These are phyloP conservation scores for Itoplectis maculator DNA, from an alignment of 2,888 invertebrate species.

Conservation along the genomic window DNA sequence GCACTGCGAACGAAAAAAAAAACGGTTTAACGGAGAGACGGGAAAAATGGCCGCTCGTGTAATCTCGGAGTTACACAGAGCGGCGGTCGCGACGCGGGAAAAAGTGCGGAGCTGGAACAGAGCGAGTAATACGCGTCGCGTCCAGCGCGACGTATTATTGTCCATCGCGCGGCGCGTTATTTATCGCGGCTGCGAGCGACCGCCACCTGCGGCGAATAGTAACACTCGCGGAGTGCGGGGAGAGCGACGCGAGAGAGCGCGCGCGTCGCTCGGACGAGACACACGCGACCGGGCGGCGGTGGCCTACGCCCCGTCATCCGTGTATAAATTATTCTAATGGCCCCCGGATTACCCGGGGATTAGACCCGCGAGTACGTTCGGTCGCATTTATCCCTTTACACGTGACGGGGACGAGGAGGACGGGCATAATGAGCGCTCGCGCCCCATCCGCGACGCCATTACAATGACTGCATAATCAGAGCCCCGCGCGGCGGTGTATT, in stretches of 20 bases:
- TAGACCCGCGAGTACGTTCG: slow-evolving; percentile 64
- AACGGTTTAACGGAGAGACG: too few relatives aligned
- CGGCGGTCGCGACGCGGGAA: too few relatives aligned
- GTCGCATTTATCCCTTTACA: slow-evolving; percentile 60
- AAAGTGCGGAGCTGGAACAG: neutral
- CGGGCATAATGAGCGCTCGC: slow-evolving; percentile 61
- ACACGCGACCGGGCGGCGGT: neutral
- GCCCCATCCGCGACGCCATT: neutral
- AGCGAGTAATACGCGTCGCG: neutral
- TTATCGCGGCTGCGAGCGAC: neutral
- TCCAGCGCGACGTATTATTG: neutral
- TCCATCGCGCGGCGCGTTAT: slow-evolving; percentile 8
- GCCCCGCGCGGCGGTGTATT: slow-evolving; percentile 2
- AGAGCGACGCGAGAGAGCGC: too few relatives aligned
- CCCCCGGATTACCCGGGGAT: slow-evolving; percentile 63
- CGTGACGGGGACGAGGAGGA: too few relatives aligned
- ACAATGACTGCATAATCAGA: neutral
- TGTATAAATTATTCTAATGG: slow-evolving; percentile 68
- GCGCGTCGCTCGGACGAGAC: neutral
- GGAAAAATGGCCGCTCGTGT: too few relatives aligned
- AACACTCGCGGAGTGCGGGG: neutral
- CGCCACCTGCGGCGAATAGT: neutral
- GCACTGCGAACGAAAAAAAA: too few relatives aligned
- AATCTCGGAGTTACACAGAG: too few relatives aligned
- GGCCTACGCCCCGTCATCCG: neutral